Conservation (phyloP, 2,113 vertebrate species). For the Varanus komodoensis region DNA sequence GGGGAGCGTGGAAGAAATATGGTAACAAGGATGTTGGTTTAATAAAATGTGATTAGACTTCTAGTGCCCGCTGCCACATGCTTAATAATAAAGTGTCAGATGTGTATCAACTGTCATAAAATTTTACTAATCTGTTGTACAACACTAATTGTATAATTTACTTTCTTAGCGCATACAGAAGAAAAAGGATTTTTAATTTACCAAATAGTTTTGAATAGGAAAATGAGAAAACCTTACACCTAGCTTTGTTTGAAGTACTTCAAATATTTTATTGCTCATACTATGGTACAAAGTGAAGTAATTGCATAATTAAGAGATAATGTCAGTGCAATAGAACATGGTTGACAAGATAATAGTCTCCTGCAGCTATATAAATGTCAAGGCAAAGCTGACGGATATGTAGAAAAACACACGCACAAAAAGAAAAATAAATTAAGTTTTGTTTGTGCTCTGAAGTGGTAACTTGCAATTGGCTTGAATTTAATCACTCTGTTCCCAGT, state of each 20-base stretch:
- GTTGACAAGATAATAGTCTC: constrained; percentile 79
- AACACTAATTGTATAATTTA: constrained; percentile 47
- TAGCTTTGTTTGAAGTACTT: constrained; percentile 70
- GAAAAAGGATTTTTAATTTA: constrained; percentile 49
- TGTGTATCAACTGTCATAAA: background rate
- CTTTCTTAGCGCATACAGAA: constrained; percentile 18
- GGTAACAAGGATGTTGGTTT: accelerated
- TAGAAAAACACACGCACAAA: constrained; percentile 56
- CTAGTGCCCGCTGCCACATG: background rate
- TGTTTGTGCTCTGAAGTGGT: constrained; percentile 54
- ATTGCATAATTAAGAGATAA: constrained; percentile 83
- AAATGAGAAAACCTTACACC: constrained; percentile 49
- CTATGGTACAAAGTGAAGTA: constrained; percentile 76
- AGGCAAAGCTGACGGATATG: constrained; percentile 64
- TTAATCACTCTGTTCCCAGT: constrained; percentile 14
- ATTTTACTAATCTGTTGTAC: constrained; percentile 47
- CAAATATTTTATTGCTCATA: constrained; percentile 74
- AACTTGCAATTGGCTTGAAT: constrained; percentile 49
- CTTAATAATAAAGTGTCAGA: constrained; percentile 24
- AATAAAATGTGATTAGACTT: background rate
- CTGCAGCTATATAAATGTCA: constrained; percentile 73
- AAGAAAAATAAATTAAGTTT: constrained; percentile 59
- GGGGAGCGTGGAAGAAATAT: background rate
- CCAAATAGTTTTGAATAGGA: constrained; percentile 54
- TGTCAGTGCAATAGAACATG: constrained; percentile 76